phyloP scores from a whole-genome alignment of 2,113 vertebrate genomes.

The Petroica traversi region DNA sequence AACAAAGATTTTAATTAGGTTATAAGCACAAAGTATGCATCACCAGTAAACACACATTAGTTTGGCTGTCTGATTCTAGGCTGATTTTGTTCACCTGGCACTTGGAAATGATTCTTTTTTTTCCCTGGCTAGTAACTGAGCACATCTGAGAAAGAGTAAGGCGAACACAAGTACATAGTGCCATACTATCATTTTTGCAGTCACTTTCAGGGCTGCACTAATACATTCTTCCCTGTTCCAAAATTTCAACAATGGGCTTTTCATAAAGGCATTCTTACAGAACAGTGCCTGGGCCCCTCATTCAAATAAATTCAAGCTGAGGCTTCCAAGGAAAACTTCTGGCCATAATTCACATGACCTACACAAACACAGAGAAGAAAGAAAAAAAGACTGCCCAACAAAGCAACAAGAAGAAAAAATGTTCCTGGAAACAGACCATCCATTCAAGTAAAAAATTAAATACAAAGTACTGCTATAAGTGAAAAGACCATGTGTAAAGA shows the following conservation, averaged over 20 bases:
- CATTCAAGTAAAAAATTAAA: conserved; percentile 37
- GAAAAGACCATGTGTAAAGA: conserved; percentile 26
- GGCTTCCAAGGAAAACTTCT: conserved; percentile 10
- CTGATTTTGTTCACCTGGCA: background rate
- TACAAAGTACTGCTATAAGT: background rate
- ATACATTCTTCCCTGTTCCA: background rate
- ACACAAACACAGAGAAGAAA: background rate
- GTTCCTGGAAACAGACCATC: background rate
- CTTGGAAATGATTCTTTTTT: background rate
- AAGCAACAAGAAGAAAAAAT: conserved; percentile 27
- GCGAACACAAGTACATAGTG: background rate
- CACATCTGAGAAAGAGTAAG: background rate
- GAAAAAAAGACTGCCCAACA: background rate
- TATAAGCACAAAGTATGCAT: background rate
- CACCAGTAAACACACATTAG: background rate
- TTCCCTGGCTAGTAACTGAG: background rate
- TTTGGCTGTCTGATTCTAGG: background rate
- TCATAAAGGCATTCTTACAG: background rate
- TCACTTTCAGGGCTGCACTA: background rate
- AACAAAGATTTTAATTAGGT: background rate
- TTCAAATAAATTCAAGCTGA: background rate
- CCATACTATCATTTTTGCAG: background rate
- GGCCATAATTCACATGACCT: conserved; percentile 40
- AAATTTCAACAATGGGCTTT: conserved; percentile 1
- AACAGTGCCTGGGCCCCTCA: background rate